Base-by-base conservation (phyloP, 2,888 invertebrate genomes). In the Temnothorax unifasciatus region DNA sequence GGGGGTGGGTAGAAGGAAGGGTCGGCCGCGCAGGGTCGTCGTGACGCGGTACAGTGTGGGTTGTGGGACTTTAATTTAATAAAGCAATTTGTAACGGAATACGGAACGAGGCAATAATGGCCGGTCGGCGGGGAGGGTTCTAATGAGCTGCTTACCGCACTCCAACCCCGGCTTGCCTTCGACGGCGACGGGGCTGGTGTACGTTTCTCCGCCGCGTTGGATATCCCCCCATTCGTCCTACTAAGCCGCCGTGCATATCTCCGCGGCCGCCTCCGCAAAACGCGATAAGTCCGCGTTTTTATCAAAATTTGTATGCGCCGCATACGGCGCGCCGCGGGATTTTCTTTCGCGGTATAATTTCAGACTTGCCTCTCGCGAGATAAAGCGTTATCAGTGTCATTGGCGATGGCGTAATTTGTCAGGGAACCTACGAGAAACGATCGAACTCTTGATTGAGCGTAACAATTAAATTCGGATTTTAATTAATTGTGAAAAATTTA, bases 61-160 rank as follows among this genome's bases (percentile, higher is more conserved):
- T 93, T 93, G 93, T 91, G 93, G 94, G 93, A 93, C 93, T 94
- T 94, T 94, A 94, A 95, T 95, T 95, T 95, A 95, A 95, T 95
- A 95, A 95, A 95, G 95, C 95, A 94, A 95, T 95, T 95, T 95
- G 95, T 95, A 95, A 95, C 95, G 94, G 95, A 95, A 94, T 95
- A 95, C 95, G 93, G 94, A 95, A 95, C 95, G 95, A 94, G 95
- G 95, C 95, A 94, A 94, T 95, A 95, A 95, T 95, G 94, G 95
- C 94, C 94, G 93, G 93, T 93, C 92, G 93, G 93, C 92, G 92
- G 93, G 92, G 92, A 93, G 93, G 93, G 94, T 94, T 94, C 94
- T 95, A 95, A 95, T 94, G 94, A 95, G 94, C 95, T 95, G 95
- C 94, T 95, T 94, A 94, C 95, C 94, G 92, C 94, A 95, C 93